These are phyloP conservation scores for Cabera pusaria DNA, from an alignment of 2,888 invertebrate genomes.

Conservation along the genomic window DNA sequence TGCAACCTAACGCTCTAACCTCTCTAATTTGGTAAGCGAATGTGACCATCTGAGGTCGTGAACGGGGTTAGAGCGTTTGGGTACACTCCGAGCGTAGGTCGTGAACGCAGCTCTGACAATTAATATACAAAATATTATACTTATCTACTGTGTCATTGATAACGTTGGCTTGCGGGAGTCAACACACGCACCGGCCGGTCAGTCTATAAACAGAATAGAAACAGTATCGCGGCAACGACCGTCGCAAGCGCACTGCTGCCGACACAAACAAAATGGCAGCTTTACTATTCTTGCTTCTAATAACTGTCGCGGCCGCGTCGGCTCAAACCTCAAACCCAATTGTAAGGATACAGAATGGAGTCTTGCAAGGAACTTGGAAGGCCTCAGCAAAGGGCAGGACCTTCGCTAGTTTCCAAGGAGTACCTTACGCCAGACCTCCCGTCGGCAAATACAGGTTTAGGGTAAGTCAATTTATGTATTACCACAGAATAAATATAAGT, in stretches of 20 bases:
- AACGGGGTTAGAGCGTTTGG: too few relatives aligned
- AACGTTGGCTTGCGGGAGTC: constrained; percentile 4
- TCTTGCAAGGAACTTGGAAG: constrained; percentile 66
- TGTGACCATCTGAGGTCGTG: too few relatives aligned
- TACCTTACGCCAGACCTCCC: constrained; percentile 87
- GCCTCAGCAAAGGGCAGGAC: constrained; percentile 61
- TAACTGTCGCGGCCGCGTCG: constrained; percentile 36
- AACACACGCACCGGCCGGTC: too few relatives aligned
- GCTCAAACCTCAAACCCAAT: constrained; percentile 55
- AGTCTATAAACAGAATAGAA: too few relatives aligned
- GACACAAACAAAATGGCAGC: constrained; percentile 40
- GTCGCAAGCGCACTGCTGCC: too few relatives aligned
- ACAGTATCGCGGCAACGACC: constrained; percentile 20
- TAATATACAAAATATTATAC: too few relatives aligned
- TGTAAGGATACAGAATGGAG: constrained; percentile 58
- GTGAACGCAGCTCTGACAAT: too few relatives aligned
- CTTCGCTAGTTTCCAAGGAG: constrained; percentile 85
- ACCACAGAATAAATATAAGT: too few relatives aligned
- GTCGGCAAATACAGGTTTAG: constrained; percentile 85
- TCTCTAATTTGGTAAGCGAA: too few relatives aligned
- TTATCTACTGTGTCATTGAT: neutral
- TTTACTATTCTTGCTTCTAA: constrained; percentile 42
- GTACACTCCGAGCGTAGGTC: too few relatives aligned
- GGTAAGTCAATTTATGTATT: constrained; percentile 56
- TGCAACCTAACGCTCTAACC: too few relatives aligned